Evolutionary conservation across 2,888 invertebrate species (phyloP).

Genomic region (Noctua janthina): DNA sequence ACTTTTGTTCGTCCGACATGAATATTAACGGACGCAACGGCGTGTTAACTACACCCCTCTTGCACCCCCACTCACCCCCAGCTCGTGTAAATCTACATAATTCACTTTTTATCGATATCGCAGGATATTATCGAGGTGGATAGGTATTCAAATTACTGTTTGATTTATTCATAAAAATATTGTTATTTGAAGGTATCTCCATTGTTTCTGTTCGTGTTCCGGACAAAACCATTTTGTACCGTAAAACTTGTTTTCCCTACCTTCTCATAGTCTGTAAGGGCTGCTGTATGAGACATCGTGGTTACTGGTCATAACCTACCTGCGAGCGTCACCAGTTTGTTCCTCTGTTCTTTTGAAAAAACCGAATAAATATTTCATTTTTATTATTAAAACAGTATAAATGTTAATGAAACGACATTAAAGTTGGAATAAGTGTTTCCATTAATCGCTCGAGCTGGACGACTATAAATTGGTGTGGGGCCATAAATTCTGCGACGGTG

Average conservation of each 20-base stretch:
- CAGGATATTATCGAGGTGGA: constrained; percentile 67
- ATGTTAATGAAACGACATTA: constrained; percentile 71
- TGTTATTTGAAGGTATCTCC: constrained; percentile 47
- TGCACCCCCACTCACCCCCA: constrained; percentile 26
- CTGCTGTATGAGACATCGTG: background rate
- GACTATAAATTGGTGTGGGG: constrained; percentile 83
- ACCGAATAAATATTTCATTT: background rate
- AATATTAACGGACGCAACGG: constrained; percentile 72
- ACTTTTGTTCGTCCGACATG: constrained; percentile 68
- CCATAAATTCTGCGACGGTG: constrained; percentile 82
- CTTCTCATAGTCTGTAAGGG: background rate
- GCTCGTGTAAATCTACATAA: constrained; percentile 71
- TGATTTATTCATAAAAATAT: constrained; percentile 67
- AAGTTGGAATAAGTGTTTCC: constrained; percentile 78
- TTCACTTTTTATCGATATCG: constrained; percentile 69
- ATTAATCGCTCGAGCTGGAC: constrained; percentile 77
- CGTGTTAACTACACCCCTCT: constrained; percentile 64
- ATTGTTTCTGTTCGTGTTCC: constrained; percentile 25
- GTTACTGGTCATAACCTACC: background rate
- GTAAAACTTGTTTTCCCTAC: background rate
- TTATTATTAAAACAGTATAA: constrained; percentile 38
- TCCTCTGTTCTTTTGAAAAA: background rate
- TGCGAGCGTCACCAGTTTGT: background rate
- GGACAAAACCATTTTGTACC: background rate
- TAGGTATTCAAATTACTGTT: constrained; percentile 68